Evolutionary conservation across 1,140 invertebrate species (phyloP), one percentile per base, ranked within the genome.

Genomic region (Euwallacea similis): DNA sequence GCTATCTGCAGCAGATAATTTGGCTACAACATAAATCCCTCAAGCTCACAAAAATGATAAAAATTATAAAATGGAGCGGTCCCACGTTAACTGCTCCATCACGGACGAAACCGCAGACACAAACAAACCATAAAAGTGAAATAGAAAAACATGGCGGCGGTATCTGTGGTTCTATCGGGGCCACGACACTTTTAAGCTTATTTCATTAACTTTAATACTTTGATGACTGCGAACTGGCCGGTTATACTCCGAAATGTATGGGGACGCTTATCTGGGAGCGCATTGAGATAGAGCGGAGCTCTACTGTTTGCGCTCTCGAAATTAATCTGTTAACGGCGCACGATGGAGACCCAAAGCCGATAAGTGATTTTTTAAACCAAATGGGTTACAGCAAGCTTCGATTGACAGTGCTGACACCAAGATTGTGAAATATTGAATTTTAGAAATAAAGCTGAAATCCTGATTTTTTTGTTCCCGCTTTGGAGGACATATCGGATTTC

Each of bases 201-300:
- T 50, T 50, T 50, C 46, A 50, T 50, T 50, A 50, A 50, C 9
- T 50, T 50, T 50, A 50, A 50, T 50, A 50, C 46, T 50, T 50
- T 50, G 46, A 50, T 50, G 46, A 50, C 9, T 50, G 46, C 46
- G 13, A 50, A 50, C 46, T 50, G 46, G 46, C 46, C 46, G 13
- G 46, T 50, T 50, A 50, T 50, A 50, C 13, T 10, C 46, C 46
- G 46, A 6, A 50, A 50, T 50, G 46, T 50, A 50, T 50, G 46
- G 46, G 7, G 9, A 13, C 46, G 46, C 46, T 50, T 50, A 50
- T 50, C 46, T 11, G 46, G 13, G 9, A 10, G 46, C 13, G 9
- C 46, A 50, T 50, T 50, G 9, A 50, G 46, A 50, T 50, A 50
- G 46, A 50, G 46, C 9, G 13, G 9, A 50, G 9, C 9, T 50